Evolutionary conservation across 1,140 invertebrate species (phyloP).

Genomic region (Meloidogyne chitwoodi): DNA sequence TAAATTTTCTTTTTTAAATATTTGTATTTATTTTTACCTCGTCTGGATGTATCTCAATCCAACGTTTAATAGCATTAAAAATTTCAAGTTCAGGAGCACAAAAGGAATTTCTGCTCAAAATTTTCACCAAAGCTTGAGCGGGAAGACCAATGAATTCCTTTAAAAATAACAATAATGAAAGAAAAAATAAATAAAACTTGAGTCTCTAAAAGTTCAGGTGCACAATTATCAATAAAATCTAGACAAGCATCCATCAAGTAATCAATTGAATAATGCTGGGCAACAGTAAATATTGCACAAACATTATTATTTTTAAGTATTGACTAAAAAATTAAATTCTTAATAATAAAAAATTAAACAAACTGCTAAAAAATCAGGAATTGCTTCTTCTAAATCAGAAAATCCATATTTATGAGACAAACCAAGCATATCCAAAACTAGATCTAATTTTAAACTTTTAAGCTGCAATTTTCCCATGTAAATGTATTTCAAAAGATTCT

Average conservation of each 20-base stretch:
- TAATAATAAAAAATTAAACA: not conserved
- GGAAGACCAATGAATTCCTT: conserved; percentile 38
- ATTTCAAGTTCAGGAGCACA: conserved; percentile 91
- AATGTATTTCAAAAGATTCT: conserved; percentile 78
- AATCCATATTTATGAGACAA: conserved; percentile 92
- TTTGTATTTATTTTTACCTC: conserved; percentile 62
- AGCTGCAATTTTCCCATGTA: conserved; percentile 86
- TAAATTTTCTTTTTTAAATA: conserved; percentile 10
- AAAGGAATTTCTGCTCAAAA: conserved; percentile 87
- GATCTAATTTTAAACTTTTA: conserved; percentile 69
- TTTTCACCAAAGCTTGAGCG: conserved; percentile 64
- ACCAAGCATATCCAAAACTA: conserved; percentile 78
- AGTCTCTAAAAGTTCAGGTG: conserved; percentile 62
- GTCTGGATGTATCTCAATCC: conserved; percentile 75
- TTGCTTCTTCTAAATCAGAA: conserved; percentile 79
- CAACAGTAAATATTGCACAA: conserved; percentile 85
- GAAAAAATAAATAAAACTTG: conserved; percentile 16
- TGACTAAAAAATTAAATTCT: conserved; percentile 25
- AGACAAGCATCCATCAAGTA: conserved; percentile 68
- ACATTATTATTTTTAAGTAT: conserved; percentile 81
- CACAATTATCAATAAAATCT: conserved; percentile 81
- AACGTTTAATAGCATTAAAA: conserved; percentile 78
- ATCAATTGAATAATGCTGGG: conserved; percentile 71
- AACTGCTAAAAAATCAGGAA: conserved; percentile 83
- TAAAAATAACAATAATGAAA: conserved; percentile 4